Evolutionary conservation across 35 echinoderm and acorn worm genomes (phyloP), one percentile per base, ranked within the genome.

Genomic region (Apostichopus japonicus): DNA sequence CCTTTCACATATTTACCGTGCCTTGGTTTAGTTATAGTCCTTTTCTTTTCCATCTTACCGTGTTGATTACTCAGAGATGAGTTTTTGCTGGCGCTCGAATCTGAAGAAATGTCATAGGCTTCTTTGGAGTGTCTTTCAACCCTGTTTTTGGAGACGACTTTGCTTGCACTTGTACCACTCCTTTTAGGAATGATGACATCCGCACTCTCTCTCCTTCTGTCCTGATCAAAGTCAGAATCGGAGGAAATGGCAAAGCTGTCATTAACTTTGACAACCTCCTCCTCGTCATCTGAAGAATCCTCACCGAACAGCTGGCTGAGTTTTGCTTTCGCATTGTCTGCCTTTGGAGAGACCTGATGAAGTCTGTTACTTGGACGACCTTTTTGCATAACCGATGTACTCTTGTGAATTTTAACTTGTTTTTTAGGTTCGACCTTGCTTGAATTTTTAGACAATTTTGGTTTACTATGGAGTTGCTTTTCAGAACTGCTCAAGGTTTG

Each of bases 241-340:
- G 83, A 87, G 22, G 83, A 87, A 53, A 89, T 1, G 5, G 63
- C 62, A 10, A 89, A 27, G 23, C 8, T 19, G 14, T 65, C 51
- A 33, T 54, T 72, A 5, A 33, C 10, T 11, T 33, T 1, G 72
- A 10, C 63, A 89, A 16, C 56, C 17, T 72, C 67, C 7, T 89
- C 86, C 8, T 63, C 51, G 2, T 89, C 86, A 67, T 89, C 62
- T 23, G 86, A 89, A 16, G 86, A 89, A 62, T 89, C 81, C 17
- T 84, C 86, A 19, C 86, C 86, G 53, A 89, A 89, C 17, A 89
- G 72, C 14, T 89, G 86, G 51, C 86, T 89, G 14, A 89, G 63
- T 89, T 72, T 89, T 33, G 6, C 6, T 54, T 89, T 89, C 3
- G 86, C 86, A 72, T 23, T 72, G 19, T 21, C 86, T 73, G 71